phyloP scores from a whole-genome alignment of 2,888 invertebrate genomes.

The Periphyllus acericola region DNA sequence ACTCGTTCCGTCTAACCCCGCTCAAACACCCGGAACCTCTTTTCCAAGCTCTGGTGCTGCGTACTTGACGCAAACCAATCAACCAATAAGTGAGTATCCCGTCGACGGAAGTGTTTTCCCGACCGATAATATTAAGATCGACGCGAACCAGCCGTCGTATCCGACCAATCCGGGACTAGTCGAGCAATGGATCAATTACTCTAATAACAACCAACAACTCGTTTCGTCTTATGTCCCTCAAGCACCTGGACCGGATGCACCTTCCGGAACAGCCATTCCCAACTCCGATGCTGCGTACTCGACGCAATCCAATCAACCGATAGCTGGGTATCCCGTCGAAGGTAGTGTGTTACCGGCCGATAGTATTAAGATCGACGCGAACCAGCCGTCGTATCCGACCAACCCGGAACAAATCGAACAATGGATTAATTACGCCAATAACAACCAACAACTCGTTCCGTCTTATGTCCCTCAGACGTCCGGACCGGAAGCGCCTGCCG shows the following conservation, averaged over 20 bases:
- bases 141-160: too few species aligned
- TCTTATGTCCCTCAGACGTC: not conserved
- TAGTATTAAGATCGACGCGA: not conserved
- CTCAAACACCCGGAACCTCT: too few species aligned
- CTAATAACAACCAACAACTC: not conserved
- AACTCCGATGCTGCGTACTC: not conserved
- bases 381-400: not conserved
- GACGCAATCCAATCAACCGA: not conserved
- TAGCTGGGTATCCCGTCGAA: too few species aligned
- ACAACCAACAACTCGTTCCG: not conserved
- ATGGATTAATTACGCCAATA: not conserved
- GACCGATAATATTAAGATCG: too few species aligned
- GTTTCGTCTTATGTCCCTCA: not conserved
- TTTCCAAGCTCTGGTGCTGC: too few species aligned
- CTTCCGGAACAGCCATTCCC: not conserved
- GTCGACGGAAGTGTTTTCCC: too few species aligned
- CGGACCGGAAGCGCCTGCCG: not conserved
- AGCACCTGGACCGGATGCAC: not conserved
- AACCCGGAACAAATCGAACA: not conserved
- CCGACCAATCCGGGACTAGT: too few species aligned
- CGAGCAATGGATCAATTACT: too few species aligned
- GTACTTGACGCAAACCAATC: too few species aligned
- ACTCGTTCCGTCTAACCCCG: too few species aligned
- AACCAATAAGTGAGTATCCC: too few species aligned
- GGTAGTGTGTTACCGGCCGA: too few species aligned